Percentiles rank a stretch among this genome's conserved stretches.
phyloP scores from a whole-genome alignment of 2,797 vertebrate species.

The Anas capensis region DNA sequence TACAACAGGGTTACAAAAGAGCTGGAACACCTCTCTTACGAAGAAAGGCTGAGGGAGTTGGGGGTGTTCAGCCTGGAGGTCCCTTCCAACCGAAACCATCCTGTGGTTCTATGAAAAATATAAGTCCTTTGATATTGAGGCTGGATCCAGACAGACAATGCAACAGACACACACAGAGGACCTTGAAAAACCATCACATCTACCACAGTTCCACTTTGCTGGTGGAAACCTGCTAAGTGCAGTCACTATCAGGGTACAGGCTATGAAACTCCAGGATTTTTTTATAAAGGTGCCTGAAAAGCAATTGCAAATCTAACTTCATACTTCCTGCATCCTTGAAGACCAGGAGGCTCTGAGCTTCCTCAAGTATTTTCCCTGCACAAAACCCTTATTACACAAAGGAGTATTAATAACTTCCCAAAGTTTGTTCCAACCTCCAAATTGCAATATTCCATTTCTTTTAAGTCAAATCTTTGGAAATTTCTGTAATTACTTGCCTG shows the following conservation, averaged over 20 bases:
- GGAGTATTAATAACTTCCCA: neutral
- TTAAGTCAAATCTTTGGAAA: neutral
- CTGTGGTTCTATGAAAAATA: too few species aligned
- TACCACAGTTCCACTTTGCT: neutral
- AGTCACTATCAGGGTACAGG: too few species aligned
- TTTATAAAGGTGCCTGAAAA: neutral
- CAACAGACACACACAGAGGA: neutral
- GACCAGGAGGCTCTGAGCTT: neutral
- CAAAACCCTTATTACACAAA: neutral
- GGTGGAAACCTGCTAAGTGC: fast-evolving
- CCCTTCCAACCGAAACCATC: too few species aligned
- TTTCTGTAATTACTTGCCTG: neutral
- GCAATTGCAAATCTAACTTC: neutral
- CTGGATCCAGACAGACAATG: neutral
- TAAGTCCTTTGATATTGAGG: neutral
- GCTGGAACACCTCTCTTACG: too few species aligned
- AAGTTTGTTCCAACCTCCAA: neutral
- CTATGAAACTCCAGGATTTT: fast-evolving
- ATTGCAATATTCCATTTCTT: neutral
- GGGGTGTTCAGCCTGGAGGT: too few species aligned
- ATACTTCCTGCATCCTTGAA: neutral
- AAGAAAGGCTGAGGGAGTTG: too few species aligned
- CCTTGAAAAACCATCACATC: neutral
- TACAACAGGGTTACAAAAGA: too few species aligned
- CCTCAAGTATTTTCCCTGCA: neutral